A percentile compares a stretch with the other conserved stretches of the same genome.
Evolutionary conservation across 2,113 vertebrate genomes (phyloP).

Genomic region (Herpailurus yagouaroundi): DNA sequence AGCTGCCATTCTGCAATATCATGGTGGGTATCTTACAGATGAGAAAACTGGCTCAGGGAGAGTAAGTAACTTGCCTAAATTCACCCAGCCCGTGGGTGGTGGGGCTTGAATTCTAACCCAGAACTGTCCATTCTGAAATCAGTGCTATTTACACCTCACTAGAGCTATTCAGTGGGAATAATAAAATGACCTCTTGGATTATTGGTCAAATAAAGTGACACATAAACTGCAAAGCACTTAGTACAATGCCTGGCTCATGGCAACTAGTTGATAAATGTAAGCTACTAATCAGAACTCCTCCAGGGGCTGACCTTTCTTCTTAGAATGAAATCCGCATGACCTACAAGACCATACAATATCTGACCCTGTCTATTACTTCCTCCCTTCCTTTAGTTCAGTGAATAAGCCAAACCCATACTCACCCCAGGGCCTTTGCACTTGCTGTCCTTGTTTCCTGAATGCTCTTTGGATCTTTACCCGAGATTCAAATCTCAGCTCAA

Average conservation of each 20-base stretch:
- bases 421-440: neutral
- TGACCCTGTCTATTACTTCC: neutral
- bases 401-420: neutral
- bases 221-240: neutral
- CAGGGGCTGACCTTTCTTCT: neutral
- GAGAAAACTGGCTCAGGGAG: neutral
- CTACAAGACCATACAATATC: neutral
- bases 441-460: neutral
- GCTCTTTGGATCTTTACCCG: neutral
- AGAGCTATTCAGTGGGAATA: neutral
- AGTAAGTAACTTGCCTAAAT: neutral
- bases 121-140: neutral
- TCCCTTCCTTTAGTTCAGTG: neutral
- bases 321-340: neutral
- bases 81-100: neutral
- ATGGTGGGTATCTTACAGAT: neutral
- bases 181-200: neutral
- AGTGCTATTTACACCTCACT: neutral
- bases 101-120: neutral
- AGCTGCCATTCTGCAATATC: neutral
- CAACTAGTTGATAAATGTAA: neutral
- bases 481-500: neutral
- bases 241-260: neutral
- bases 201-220: constrained; percentile 1
- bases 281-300: neutral